Evolutionary conservation across 2,888 invertebrate genomes (phyloP).

Genomic region (Trimorus sp.): DNA sequence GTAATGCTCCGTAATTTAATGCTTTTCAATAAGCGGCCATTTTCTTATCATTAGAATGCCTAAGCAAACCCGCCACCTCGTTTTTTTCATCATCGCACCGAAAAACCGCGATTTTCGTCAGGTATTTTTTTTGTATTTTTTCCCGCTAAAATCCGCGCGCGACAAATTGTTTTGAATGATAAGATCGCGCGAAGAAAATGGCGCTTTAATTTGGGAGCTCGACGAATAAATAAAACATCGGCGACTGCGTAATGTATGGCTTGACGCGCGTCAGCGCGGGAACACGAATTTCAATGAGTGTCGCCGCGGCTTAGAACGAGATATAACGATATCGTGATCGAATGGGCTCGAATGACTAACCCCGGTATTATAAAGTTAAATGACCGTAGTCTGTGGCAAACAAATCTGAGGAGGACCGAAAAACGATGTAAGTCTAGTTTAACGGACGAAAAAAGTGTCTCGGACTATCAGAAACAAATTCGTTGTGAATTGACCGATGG

Average conservation of each 20-base stretch:
- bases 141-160: too few species aligned
- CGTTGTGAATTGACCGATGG: too few species aligned
- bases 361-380: conserved; percentile 76
- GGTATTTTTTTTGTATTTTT: too few species aligned
- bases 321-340: too few species aligned
- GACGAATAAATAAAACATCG: too few species aligned
- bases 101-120: background rate
- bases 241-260: too few species aligned
- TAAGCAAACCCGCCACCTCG: conserved; percentile 45
- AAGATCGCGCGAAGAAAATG: too few species aligned
- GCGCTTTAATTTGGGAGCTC: too few species aligned
- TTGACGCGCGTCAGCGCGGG: too few species aligned
- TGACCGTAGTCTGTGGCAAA: conserved; percentile 70
- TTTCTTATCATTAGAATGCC: conserved; percentile 75
- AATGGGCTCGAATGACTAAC: conserved; percentile 54
- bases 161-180: too few species aligned
- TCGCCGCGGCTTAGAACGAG: too few species aligned
- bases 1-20: conserved; percentile 73
- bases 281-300: too few species aligned
- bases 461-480: background rate
- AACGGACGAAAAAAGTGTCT: background rate
- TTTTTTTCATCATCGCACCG: background rate
- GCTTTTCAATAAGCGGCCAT: conserved; percentile 77
- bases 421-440: background rate
- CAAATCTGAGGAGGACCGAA: background rate